phyloP scores from a whole-genome alignment of 2,888 invertebrate genomes.

The Dicyrtoma fusca region DNA sequence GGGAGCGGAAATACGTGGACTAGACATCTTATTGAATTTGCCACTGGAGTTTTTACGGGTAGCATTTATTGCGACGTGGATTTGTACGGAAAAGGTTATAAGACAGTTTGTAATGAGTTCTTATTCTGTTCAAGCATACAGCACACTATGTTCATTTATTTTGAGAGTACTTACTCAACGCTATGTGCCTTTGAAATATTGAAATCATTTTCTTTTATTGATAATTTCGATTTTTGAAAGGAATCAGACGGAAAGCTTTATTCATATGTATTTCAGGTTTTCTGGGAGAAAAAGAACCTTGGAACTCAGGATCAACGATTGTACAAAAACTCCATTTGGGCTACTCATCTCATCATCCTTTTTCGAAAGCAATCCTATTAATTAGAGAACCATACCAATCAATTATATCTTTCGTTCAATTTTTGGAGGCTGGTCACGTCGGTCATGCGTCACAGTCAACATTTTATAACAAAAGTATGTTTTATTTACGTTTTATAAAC shows the following conservation, averaged over 20 bases:
- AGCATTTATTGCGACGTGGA: constrained; percentile 58
- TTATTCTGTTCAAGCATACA: too few relatives aligned
- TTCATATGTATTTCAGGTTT: too few relatives aligned
- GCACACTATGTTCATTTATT: too few relatives aligned
- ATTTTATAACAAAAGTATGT: constrained; percentile 58
- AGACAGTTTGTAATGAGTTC: too few relatives aligned
- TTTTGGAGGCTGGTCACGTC: constrained; percentile 58
- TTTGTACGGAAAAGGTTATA: constrained; percentile 56
- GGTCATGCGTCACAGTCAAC: constrained; percentile 58
- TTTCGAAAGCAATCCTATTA: constrained; percentile 57
- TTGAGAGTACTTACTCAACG: too few relatives aligned
- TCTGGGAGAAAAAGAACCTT: constrained; percentile 58
- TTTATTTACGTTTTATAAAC: too few relatives aligned
- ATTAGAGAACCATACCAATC: constrained; percentile 59
- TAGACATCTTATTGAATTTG: constrained; percentile 58
- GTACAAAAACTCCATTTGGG: constrained; percentile 59
- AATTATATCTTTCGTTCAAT: constrained; percentile 59
- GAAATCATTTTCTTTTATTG: too few relatives aligned
- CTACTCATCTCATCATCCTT: constrained; percentile 40
- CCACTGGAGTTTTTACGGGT: constrained; percentile 59
- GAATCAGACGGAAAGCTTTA: too few relatives aligned
- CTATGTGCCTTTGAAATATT: too few relatives aligned
- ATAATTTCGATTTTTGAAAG: too few relatives aligned
- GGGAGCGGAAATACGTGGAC: constrained; percentile 59
- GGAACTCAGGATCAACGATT: constrained; percentile 58